Evolutionary conservation across 2,797 vertebrate species (phyloP), one percentile per base, ranked within the genome.

Genomic region (Lepilemur ruficaudatus): DNA sequence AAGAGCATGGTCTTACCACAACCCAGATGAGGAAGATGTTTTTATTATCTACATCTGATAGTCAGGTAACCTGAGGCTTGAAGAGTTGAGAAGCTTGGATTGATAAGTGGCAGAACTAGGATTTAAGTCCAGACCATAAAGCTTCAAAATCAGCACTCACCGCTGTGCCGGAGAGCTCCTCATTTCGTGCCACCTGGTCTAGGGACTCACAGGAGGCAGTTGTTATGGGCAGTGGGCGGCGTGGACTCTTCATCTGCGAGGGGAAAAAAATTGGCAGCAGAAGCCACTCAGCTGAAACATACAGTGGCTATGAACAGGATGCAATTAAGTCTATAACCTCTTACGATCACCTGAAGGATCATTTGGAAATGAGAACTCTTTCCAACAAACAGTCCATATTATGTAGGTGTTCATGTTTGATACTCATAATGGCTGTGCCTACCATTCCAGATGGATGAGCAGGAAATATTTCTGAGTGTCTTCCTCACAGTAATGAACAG

Each of bases 251-350:
- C 81, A 55, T 89, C 41, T 82, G 78, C 2, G 57, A 23, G 20
- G 15, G 35, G 4, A 25, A 41, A 30, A 88, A 84, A 69, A 48
- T 8, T 28, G 87, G 89, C 35, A 93, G 52, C 46, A 61, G 17
- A 7, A 3, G 75, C 41, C 75, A 72, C 82, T 96, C 78, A 52
- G 63, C 35, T 61, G 25, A 97, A 98, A 96, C 50, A 92, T 83
- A 93, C 91, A 83, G 22, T 65, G 67, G 28, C 81, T 84, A 5
- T 38, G 65, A 67, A 93, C 32, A 20, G 79, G 63, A 95, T 92
- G 59, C 57, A 97, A 85, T 97, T 97, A 2, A 2, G 43, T 88
- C 41, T 18, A 5, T 76, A 91, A 73, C 80, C 78, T 89, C 61
- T 72, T 85, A 32, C 25, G 30, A 94, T 92, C 69, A 95, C 91